Conservation (phyloP, 2,797 vertebrate species). For the Centroberyx gerrardi region DNA sequence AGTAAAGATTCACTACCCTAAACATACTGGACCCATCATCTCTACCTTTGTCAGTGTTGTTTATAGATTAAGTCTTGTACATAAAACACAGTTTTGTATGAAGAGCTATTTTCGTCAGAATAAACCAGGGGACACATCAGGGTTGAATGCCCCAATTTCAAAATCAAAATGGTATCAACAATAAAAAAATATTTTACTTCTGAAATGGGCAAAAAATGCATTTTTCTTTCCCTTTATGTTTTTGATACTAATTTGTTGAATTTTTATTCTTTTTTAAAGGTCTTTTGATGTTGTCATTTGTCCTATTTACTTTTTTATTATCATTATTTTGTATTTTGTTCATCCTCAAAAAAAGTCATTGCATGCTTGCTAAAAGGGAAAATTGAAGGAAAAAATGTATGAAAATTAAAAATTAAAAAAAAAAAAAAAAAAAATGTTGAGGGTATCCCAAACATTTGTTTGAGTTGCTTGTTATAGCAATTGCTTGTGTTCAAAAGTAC, state of each 20-base stretch:
- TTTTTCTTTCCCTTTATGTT: conserved; percentile 81
- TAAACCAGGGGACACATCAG: conserved; percentile 93
- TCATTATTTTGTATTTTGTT: conserved; percentile 88
- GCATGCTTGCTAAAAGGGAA: conserved; percentile 95
- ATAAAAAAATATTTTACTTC: conserved; percentile 79
- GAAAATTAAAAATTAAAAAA: conserved; percentile 85
- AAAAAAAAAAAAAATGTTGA: conserved; percentile 83
- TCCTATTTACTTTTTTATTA: conserved; percentile 87
- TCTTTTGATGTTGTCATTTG: conserved; percentile 86
- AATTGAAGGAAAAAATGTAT: conserved; percentile 82
- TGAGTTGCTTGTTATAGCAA: conserved; percentile 97
- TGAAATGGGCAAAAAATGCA: conserved; percentile 79
- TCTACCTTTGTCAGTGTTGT: conserved; percentile 86
- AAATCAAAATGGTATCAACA: conserved; percentile 83
- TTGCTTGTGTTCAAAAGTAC: conserved; percentile 99
- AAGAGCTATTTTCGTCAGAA: conserved; percentile 99
- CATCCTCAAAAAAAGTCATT: conserved; percentile 90
- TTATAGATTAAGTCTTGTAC: conserved; percentile 95
- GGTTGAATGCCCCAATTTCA: conserved; percentile 90
- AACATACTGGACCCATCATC: conserved; percentile 74
- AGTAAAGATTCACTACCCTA: conserved; percentile 71
- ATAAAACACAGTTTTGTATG: conserved; percentile 99
- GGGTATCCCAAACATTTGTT: conserved; percentile 88
- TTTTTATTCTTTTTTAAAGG: conserved; percentile 83
- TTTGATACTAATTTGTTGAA: conserved; percentile 86